Evolutionary conservation across 53 echinoderm and acorn worm genomes (phyloP).

Genomic region (Stichopus horrens): DNA sequence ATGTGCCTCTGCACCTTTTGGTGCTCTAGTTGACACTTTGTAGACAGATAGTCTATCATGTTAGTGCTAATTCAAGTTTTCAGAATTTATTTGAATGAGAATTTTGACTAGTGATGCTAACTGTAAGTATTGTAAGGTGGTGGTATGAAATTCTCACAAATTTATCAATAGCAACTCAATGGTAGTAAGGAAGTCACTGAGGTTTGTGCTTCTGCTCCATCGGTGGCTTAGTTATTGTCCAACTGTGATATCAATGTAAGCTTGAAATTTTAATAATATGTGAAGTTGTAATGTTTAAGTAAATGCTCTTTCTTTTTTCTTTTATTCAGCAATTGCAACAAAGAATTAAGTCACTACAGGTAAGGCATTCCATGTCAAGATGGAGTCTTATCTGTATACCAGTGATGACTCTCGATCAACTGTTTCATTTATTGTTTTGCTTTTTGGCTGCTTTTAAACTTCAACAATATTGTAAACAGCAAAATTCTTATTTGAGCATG

Average conservation of each 20-base stretch:
- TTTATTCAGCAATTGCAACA: slow-evolving; percentile 70
- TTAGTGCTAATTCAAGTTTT: no score
- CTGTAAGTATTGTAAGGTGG: not conserved
- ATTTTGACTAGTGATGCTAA: not conserved
- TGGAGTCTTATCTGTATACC: not conserved
- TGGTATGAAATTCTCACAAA: not conserved
- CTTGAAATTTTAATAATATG: no score
- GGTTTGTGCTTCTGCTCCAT: no score
- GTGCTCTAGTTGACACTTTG: no score
- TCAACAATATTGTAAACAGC: no score
- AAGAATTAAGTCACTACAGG: slow-evolving; percentile 90
- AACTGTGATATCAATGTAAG: no score
- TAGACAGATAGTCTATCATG: no score
- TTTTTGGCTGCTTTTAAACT: not conserved
- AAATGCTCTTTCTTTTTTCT: slow-evolving; percentile 30
- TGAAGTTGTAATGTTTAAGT: not conserved
- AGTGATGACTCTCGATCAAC: not conserved
- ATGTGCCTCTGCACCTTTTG: no score
- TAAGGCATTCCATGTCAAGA: slow-evolving; percentile 41
- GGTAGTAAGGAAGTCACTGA: no score
- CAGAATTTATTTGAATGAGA: no score
- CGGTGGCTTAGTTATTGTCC: no score
- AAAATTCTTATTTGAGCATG: not conserved
- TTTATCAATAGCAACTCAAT: not conserved
- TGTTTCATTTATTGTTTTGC: not conserved